phyloP scores from a whole-genome alignment of 2,113 vertebrate genomes.

The Pungitius pungitius region DNA sequence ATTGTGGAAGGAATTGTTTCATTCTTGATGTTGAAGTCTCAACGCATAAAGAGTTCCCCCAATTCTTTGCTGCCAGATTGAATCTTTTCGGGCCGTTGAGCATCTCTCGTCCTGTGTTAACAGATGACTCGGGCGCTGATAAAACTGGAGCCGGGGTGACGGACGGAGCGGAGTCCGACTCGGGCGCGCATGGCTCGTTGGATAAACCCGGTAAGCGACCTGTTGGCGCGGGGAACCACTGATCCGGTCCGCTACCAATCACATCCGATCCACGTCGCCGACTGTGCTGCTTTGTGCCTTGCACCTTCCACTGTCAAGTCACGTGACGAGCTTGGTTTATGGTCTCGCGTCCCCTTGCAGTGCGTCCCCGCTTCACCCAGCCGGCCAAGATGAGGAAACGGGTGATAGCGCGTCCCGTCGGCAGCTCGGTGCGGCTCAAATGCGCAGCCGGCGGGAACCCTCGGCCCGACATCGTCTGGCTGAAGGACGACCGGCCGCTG shows the following conservation, averaged over 20 bases:
- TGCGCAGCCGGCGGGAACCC: constrained; percentile 94
- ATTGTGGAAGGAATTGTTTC: too few species aligned
- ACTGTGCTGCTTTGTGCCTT: not conserved
- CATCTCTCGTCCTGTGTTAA: constrained; percentile 28
- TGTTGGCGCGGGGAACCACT: too few species aligned
- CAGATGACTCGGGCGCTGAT: constrained; percentile 87
- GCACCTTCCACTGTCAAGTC: not conserved
- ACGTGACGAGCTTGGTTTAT: not conserved
- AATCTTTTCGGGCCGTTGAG: constrained; percentile 8
- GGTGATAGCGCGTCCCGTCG: constrained; percentile 93
- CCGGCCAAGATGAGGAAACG: constrained; percentile 96
- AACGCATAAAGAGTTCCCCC: too few species aligned
- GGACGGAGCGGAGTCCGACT: constrained; percentile 74
- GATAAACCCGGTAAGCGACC: constrained; percentile 88
- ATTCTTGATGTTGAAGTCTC: not conserved
- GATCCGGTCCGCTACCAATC: too few species aligned
- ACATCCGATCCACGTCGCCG: not conserved
- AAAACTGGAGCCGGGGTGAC: constrained; percentile 77
- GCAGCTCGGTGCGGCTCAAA: constrained; percentile 95
- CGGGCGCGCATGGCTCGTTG: constrained; percentile 76
- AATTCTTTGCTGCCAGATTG: not conserved
- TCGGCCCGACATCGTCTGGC: constrained; percentile 91
- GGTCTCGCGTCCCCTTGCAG: constrained; percentile 66
- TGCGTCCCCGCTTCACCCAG: constrained; percentile 94
- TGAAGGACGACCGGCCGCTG: constrained; percentile 92